phyloP scores from a whole-genome alignment of 2,888 invertebrate genomes.

The Notodonta dromedarius region DNA sequence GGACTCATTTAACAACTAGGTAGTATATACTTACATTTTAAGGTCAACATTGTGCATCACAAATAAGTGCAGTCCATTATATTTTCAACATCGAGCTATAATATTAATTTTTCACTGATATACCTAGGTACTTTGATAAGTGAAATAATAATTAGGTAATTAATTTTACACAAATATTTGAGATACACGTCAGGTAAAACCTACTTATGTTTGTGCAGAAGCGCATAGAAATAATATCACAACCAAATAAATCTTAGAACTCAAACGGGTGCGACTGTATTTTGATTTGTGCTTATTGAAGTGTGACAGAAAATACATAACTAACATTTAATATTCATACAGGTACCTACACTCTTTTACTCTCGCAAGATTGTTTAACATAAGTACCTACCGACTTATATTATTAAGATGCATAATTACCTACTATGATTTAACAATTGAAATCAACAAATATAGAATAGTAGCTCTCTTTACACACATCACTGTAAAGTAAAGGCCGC shows the following conservation, averaged over 20 bases:
- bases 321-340: too few species aligned
- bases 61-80: constrained; percentile 49
- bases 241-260: neutral
- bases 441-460: neutral
- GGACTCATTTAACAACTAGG: neutral
- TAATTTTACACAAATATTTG: neutral
- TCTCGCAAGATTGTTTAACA: too few species aligned
- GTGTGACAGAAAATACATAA: neutral
- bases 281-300: neutral
- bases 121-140: too few species aligned
- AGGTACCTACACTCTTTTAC: too few species aligned
- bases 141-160: too few species aligned
- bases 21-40: neutral
- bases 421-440: neutral
- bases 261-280: neutral
- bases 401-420: neutral
- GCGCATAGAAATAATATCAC: neutral
- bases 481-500: too few species aligned
- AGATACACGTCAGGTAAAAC: neutral
- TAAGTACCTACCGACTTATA: too few species aligned
- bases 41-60: constrained; percentile 46
- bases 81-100: constrained; percentile 6
- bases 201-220: constrained; percentile 2
- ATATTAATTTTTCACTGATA: too few species aligned
- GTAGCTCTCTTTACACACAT: too few species aligned